Percentiles rank a stretch among this genome's conserved stretches.
phyloP scores from a whole-genome alignment of 2,888 invertebrate species.

The Scrobipalpa costella region DNA sequence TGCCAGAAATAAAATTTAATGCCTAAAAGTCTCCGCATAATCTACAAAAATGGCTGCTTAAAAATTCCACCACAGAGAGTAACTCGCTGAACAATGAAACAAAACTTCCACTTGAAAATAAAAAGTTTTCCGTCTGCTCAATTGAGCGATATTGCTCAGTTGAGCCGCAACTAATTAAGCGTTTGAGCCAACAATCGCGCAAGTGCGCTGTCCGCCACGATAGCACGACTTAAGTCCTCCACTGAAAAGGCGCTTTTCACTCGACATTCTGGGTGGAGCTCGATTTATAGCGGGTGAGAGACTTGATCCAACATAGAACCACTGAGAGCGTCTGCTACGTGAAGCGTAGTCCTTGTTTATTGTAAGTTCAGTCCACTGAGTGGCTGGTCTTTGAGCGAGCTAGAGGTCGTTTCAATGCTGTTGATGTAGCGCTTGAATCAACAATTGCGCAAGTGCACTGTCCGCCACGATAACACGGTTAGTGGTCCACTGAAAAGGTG shows the following conservation, averaged over 20 bases:
- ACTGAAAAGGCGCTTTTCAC: constrained; percentile 47
- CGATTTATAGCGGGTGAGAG: constrained; percentile 29
- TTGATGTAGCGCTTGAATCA: too few relatives aligned
- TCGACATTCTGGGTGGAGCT: constrained; percentile 29
- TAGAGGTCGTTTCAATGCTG: too few relatives aligned
- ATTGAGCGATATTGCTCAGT: constrained; percentile 53
- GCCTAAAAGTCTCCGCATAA: background rate
- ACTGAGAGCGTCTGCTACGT: too few relatives aligned
- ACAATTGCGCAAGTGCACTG: too few relatives aligned
- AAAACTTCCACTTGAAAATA: constrained; percentile 24
- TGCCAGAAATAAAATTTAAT: background rate
- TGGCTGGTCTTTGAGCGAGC: too few relatives aligned
- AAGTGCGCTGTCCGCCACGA: constrained; percentile 54
- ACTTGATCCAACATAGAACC: too few relatives aligned
- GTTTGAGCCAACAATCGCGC: constrained; percentile 60
- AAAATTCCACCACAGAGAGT: constrained; percentile 4
- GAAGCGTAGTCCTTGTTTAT: too few relatives aligned
- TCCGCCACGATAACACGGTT: too few relatives aligned
- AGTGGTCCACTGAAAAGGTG: too few relatives aligned
- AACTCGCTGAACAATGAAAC: constrained; percentile 20
- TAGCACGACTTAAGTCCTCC: constrained; percentile 60
- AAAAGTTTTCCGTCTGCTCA: constrained; percentile 39
- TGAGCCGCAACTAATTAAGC: constrained; percentile 60
- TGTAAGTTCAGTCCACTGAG: too few relatives aligned
- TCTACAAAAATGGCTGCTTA: background rate